These are phyloP conservation scores for Clepsis dumicolana DNA, from an alignment of 2,888 invertebrate species.

Conservation along the genomic window DNA sequence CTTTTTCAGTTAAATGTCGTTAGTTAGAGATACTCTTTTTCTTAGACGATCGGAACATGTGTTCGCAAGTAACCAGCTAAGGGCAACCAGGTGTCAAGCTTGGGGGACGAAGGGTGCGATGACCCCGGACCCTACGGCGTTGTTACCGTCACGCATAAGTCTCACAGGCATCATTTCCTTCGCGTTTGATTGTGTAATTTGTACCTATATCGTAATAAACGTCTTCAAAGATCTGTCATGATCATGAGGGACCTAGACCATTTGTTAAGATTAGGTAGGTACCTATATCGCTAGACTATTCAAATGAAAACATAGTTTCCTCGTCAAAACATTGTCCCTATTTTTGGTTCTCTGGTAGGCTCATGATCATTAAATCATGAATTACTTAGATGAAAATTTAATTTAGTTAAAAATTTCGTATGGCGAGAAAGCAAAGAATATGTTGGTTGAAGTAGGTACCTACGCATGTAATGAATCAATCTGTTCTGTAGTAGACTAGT, in stretches of 20 bases:
- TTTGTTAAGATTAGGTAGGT: too few species aligned
- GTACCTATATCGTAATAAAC: neutral
- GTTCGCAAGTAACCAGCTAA: slow-evolving; percentile 68
- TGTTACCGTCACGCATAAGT: slow-evolving; percentile 67
- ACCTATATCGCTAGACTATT: too few species aligned
- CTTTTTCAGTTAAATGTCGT: slow-evolving; percentile 47
- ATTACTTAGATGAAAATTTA: too few species aligned
- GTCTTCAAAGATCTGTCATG: neutral
- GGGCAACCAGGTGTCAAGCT: slow-evolving; percentile 80
- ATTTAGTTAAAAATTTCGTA: too few species aligned
- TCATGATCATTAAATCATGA: too few species aligned
- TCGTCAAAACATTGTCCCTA: too few species aligned
- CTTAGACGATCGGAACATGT: slow-evolving; percentile 71
- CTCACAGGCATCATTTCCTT: slow-evolving; percentile 48
- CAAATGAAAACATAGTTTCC: too few species aligned
- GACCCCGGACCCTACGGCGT: slow-evolving; percentile 76
- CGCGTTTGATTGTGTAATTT: slow-evolving; percentile 10
- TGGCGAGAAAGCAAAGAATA: too few species aligned
- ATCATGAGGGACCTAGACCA: too few species aligned
- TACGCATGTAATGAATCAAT: too few species aligned
- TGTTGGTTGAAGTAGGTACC: too few species aligned
- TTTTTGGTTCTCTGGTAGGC: too few species aligned
- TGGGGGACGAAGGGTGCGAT: slow-evolving; percentile 77
- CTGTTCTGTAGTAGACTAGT: neutral
- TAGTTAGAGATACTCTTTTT: slow-evolving; percentile 58